These are phyloP conservation scores for Cerastis leucographa DNA, from an alignment of 2,888 invertebrate genomes.

Conservation along the genomic window DNA sequence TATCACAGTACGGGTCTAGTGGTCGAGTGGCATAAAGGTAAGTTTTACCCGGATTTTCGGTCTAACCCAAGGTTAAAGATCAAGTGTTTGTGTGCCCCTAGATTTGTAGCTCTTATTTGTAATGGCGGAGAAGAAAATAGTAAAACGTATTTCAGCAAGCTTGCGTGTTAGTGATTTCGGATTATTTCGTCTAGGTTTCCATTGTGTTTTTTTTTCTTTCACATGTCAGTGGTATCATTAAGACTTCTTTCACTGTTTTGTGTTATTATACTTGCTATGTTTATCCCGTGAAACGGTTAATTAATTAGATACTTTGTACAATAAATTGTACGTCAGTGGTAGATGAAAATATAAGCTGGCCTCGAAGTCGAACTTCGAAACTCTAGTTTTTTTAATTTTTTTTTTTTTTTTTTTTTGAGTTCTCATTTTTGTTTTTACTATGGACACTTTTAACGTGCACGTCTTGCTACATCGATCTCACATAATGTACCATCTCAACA, in stretches of 20 bases:
- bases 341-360: not conserved
- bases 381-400: no score
- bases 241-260: not conserved
- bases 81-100: constrained; percentile 37
- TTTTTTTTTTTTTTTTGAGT: no score
- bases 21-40: constrained; percentile 46
- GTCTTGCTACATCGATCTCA: no score
- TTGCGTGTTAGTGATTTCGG: constrained; percentile 9
- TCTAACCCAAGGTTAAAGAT: constrained; percentile 35
- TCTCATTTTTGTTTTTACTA: no score
- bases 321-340: not conserved
- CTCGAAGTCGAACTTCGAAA: no score
- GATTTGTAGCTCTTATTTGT: constrained; percentile 47
- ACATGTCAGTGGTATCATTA: not conserved
- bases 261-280: not conserved
- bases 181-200: not conserved
- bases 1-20: constrained; percentile 39
- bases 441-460: no score
- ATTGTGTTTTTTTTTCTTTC: constrained; percentile 5
- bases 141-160: constrained; percentile 7
- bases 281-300: not conserved
- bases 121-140: constrained; percentile 18
- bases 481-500: no score
- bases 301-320: not conserved
- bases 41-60: constrained; percentile 49